These are phyloP conservation scores for Tragelaphus scriptus DNA, from an alignment of 2,113 vertebrate species.

Conservation along the genomic window DNA sequence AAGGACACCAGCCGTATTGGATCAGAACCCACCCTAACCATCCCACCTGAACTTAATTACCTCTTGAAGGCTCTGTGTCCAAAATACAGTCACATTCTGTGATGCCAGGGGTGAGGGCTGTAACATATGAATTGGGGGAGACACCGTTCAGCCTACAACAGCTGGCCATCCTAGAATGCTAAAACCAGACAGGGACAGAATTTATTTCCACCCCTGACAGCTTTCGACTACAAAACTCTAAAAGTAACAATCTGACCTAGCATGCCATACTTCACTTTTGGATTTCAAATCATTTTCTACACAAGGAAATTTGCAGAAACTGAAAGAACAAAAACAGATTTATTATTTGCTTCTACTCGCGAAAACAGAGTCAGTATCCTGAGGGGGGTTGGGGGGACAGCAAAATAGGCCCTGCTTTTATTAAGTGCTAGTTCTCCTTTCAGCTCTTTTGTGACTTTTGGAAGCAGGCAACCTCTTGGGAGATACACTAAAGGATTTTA, in stretches of 20 bases:
- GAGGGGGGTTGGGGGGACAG: fast-evolving
- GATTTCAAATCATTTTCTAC: not conserved
- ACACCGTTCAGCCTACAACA: not conserved
- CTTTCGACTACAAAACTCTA: not conserved
- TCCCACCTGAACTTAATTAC: not conserved
- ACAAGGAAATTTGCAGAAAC: not conserved
- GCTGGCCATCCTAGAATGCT: not conserved
- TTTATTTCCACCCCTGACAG: not conserved
- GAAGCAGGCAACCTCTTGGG: not conserved
- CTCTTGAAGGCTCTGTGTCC: not conserved
- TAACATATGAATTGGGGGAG: not conserved
- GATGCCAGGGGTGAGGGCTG: not conserved
- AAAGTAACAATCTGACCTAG: not conserved
- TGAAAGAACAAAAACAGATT: not conserved
- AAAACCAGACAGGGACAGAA: not conserved
- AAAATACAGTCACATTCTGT: not conserved
- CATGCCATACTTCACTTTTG: not conserved
- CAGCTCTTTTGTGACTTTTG: not conserved
- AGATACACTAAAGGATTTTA: not conserved
- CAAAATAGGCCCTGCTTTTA: not conserved
- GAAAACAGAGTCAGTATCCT: not conserved
- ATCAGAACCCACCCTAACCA: not conserved
- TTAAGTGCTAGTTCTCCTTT: not conserved
- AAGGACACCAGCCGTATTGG: not conserved
- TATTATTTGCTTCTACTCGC: not conserved